phyloP scores from a whole-genome alignment of 2,888 invertebrate species.

The Tribolium freemani region DNA sequence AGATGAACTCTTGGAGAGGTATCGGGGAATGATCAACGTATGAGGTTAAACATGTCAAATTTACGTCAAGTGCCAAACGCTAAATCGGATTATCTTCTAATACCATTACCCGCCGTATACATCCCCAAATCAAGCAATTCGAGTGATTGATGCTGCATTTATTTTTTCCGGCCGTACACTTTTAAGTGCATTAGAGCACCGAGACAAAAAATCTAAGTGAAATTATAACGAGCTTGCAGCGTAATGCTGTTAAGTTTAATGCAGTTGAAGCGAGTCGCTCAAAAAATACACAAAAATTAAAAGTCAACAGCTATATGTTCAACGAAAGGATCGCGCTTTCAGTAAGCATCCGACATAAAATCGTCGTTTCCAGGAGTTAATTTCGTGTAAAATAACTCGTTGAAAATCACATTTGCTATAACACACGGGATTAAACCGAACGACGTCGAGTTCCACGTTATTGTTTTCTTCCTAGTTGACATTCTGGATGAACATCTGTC shows the following conservation, averaged over 20 bases:
- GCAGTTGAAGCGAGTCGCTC: background rate
- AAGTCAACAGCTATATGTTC: background rate
- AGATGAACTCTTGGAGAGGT: conserved; percentile 14
- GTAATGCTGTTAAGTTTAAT: conserved; percentile 31
- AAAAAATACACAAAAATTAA: too few species aligned
- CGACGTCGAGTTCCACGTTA: conserved; percentile 44
- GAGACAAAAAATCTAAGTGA: conserved; percentile 22
- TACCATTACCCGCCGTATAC: conserved; percentile 34
- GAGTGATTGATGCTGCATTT: conserved; percentile 27
- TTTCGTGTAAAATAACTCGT: conserved; percentile 30
- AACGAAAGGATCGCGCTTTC: background rate
- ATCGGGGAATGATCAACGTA: conserved; percentile 24
- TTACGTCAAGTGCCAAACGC: conserved; percentile 41
- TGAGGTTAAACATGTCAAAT: conserved; percentile 42
- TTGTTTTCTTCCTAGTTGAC: conserved; percentile 54
- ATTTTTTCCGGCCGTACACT: conserved; percentile 2
- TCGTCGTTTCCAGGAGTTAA: conserved; percentile 23
- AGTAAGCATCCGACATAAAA: conserved; percentile 2
- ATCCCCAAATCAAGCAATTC: conserved; percentile 36
- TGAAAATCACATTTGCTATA: conserved; percentile 27
- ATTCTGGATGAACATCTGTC: conserved; percentile 54
- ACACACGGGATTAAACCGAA: conserved; percentile 35
- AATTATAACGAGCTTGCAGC: conserved; percentile 16
- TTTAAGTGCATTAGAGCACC: conserved; percentile 21
- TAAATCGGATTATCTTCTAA: conserved; percentile 42